A percentile compares a stretch with the other conserved stretches of the same genome.
Conservation (phyloP, 2,888 invertebrate species). For the Artemia sinica region DNA sequence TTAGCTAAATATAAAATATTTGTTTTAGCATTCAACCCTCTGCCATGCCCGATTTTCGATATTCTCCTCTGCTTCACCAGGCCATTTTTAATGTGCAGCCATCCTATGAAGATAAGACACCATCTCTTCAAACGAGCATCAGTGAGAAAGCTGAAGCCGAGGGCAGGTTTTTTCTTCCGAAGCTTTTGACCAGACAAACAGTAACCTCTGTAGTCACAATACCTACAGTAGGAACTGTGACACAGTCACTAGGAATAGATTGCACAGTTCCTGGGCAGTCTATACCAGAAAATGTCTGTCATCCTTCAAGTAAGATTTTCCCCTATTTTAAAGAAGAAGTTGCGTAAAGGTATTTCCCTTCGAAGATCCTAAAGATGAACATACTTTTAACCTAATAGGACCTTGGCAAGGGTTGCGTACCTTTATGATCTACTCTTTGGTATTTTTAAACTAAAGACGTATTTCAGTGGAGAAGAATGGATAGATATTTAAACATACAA, state of each 20-base stretch:
- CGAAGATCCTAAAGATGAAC: too few relatives aligned
- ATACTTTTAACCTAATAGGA: too few relatives aligned
- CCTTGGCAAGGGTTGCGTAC: too few relatives aligned
- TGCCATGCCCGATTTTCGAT: background rate
- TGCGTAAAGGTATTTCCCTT: too few relatives aligned
- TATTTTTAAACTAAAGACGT: too few relatives aligned
- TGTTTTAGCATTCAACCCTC: background rate
- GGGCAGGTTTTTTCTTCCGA: background rate
- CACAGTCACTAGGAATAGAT: background rate
- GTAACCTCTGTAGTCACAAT: background rate
- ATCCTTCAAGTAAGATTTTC: background rate
- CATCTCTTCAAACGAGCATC: background rate
- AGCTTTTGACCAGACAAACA: background rate
- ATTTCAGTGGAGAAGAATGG: too few relatives aligned
- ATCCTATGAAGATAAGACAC: background rate
- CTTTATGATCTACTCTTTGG: too few relatives aligned
- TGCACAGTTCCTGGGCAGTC: background rate
- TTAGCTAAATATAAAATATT: background rate
- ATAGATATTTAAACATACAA: too few relatives aligned
- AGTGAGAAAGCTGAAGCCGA: background rate
- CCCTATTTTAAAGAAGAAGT: too few relatives aligned
- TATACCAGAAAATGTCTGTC: background rate
- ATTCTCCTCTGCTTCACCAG: background rate
- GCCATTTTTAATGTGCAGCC: background rate
- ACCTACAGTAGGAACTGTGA: background rate